A percentile compares a stretch with the other conserved stretches of the same genome.
Conservation (phyloP, 2,797 vertebrate species). For the Oryzias dopingdopingensis region DNA sequence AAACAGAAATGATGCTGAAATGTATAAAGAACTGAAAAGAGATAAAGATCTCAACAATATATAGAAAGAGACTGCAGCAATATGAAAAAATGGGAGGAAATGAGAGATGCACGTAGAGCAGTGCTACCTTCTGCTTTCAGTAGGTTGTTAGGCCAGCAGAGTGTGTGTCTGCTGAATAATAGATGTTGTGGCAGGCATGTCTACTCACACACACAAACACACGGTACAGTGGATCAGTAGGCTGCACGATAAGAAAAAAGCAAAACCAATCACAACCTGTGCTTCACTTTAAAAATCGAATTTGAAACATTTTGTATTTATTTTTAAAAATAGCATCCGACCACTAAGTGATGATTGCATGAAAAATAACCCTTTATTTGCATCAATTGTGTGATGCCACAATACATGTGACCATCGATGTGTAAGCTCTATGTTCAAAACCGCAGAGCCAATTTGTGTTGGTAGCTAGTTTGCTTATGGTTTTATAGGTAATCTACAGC, state of each 20-base stretch:
- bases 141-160: conserved; percentile 63
- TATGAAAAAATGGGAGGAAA: conserved; percentile 27
- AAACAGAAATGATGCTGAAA: not conserved
- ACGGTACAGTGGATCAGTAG: not conserved
- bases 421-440: not conserved
- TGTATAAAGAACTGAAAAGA: not conserved
- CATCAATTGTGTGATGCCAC: no score
- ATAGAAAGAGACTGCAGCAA: conserved; percentile 9
- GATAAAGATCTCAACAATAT: conserved; percentile 2
- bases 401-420: not conserved
- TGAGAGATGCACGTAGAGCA: conserved; percentile 18
- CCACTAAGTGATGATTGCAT: no score
- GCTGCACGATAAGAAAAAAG: conserved; percentile 13
- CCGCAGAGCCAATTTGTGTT: not conserved
- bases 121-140: conserved; percentile 59
- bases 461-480: not conserved
- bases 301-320: not conserved
- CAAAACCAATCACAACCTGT: not conserved
- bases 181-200: conserved; percentile 59
- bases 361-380: no score
- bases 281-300: not conserved
- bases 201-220: conserved; percentile 26
- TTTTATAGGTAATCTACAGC: not conserved
- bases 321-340: not conserved
- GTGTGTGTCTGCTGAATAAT: conserved; percentile 69